These are phyloP conservation scores for Whitmania pigra DNA, from an alignment of 1,140 invertebrate genomes.

Conservation along the genomic window DNA sequence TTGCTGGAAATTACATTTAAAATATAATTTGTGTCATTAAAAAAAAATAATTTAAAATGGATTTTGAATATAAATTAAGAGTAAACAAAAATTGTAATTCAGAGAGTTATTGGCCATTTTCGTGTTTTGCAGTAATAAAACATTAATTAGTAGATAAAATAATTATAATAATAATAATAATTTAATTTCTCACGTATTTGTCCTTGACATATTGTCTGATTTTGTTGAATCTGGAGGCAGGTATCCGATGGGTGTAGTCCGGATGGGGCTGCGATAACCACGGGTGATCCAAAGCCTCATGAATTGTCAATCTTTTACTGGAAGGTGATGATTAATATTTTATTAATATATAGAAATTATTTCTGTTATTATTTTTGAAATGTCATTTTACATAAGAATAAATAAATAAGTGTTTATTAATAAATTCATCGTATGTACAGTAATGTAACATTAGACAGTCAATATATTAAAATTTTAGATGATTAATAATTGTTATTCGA, in stretches of 20 bases:
- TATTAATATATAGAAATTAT: neutral
- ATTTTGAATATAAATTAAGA: no score
- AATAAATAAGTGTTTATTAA: neutral
- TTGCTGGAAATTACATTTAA: constrained; percentile 33
- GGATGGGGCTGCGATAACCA: constrained; percentile 70
- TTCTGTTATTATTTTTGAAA: neutral
- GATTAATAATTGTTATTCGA: no score
- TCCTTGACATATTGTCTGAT: constrained; percentile 71
- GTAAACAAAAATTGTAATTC: no score
- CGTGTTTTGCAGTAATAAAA: no score
- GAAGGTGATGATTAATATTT: constrained; percentile 28
- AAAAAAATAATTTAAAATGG: no score
- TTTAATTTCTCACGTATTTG: constrained; percentile 43
- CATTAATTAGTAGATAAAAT: no score
- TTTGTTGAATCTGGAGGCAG: constrained; percentile 65
- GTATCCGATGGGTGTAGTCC: constrained; percentile 46
- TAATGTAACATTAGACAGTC: neutral
- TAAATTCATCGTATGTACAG: no score
- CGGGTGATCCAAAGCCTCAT: constrained; percentile 85
- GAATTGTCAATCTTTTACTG: constrained; percentile 90
- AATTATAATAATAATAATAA: neutral
- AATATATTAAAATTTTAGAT: no score
- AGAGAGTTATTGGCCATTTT: neutral
- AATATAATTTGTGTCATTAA: no score
- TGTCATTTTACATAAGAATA: neutral